A percentile compares a stretch with the other conserved stretches of the same genome.
Evolutionary conservation across 1,140 invertebrate species (phyloP).

Genomic region (Rhagoletis pomonella): DNA sequence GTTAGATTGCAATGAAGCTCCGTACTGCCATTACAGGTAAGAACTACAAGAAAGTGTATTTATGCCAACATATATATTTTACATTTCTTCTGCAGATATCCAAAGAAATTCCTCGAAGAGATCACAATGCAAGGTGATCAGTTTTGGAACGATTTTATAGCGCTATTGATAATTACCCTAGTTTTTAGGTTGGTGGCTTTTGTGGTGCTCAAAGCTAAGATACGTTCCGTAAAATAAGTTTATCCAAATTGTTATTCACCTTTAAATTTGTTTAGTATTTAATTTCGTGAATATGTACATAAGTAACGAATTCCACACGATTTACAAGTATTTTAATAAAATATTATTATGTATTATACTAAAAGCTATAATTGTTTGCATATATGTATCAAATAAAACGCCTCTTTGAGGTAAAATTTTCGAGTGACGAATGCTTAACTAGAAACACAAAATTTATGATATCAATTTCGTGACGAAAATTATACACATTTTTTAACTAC

Average conservation of each 20-base stretch:
- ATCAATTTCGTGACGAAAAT: no score
- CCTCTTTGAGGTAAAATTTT: no score
- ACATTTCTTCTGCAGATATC: slow-evolving; percentile 76
- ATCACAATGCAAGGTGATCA: slow-evolving; percentile 87
- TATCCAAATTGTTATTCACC: not conserved
- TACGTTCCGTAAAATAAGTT: slow-evolving; percentile 67
- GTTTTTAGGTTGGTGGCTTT: slow-evolving; percentile 84
- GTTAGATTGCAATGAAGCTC: slow-evolving; percentile 78
- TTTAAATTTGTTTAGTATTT: not conserved
- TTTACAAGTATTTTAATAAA: slow-evolving; percentile 13
- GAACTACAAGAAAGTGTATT: slow-evolving; percentile 3
- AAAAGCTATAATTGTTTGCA: not conserved
- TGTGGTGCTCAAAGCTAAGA: slow-evolving; percentile 79
- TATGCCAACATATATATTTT: slow-evolving; percentile 44
- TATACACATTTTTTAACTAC: no score
- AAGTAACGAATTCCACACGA: not conserved
- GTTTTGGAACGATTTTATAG: slow-evolving; percentile 89
- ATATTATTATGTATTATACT: not conserved
- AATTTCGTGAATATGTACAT: not conserved
- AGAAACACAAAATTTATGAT: no score
- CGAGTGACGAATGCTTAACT: no score
- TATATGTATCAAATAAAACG: no score
- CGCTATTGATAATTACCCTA: slow-evolving; percentile 82
- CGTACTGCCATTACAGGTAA: slow-evolving; percentile 85
- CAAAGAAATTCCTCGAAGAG: slow-evolving; percentile 84